Base-by-base conservation (phyloP, 2,888 invertebrate species). In the Allygus modestus region DNA sequence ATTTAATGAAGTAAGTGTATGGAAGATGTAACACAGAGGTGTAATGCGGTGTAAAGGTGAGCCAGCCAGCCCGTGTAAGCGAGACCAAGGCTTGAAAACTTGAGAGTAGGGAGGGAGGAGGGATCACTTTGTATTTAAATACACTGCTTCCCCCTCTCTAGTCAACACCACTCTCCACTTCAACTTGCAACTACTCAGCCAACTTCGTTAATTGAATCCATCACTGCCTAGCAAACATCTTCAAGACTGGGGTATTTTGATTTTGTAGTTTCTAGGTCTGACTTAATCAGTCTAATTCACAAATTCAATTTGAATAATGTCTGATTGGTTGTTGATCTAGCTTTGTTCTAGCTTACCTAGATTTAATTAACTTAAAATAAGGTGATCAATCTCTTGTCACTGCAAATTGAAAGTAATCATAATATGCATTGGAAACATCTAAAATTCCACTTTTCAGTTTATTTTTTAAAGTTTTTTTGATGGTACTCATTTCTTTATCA, bases 41-140 rank as follows among this genome's bases (percentile, higher is more conserved):
- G 58, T 58, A 58, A 58, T 23, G 23, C 23, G 23, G 58, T 12
- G 23, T 51, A n/a, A 17, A 58, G 58, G 58, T 23, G 23, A 58
- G 58, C 23, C 58, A 58, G 58, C 23, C 58, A 2, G 46, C 5
- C 37, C 51, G 51, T n/a, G n/a, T 51, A 51, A 51, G 51, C 51
- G n/a, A n/a, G n/a, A n/a, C n/a, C n/a, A n/a, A n/a, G n/a, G n/a
- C n/a, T n/a, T 51, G 51, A 51, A 51, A 17, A 51, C 9, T 51
- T 17, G 58, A 58, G 33, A n/a, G 61, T 1, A 23, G 61, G 28
- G 61, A 11, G 26, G 69, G 28, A 17, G n/a, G 33, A 28, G 12
- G n/a, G 69, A 69, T 69, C 69, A 69, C 69, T 69, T 69, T 69
- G 69, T 69, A 69, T 69, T 69, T 69, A 69, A 69, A 69, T 69